Evolutionary conservation across 2,888 invertebrate genomes (phyloP), one percentile per base, ranked within the genome.

Genomic region (Pherbina coryleti): DNA sequence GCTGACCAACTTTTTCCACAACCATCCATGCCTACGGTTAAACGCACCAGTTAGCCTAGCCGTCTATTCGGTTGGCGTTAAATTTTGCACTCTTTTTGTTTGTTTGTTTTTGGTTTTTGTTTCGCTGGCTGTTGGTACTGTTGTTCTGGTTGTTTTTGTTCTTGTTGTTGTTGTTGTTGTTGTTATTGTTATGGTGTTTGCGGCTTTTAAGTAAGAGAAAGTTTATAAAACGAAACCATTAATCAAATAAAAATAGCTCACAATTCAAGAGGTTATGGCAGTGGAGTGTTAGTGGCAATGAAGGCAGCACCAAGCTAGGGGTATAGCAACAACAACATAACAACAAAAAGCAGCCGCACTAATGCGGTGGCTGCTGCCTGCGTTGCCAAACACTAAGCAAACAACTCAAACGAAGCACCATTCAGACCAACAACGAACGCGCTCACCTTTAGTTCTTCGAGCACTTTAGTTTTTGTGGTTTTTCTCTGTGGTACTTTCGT

Each of bases 121-220:
- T 60, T 8, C 25, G 14, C 25, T 25, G 3, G 25, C 55, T 28
- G 57, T 8, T 60, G 57, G 25, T 22, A 4, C 9, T 22, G 57
- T 28, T 60, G 57, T n/a, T n/a, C n/a, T n/a, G n/a, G n/a, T n/a
- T n/a, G n/a, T n/a, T n/a, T n/a, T n/a, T n/a, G n/a, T n/a, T n/a
- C n/a, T n/a, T n/a, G n/a, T n/a, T n/a, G n/a, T n/a, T n/a, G n/a
- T 55, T 31, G 31, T 31, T 31, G 3, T 31, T 31, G 31, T 11
- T 60, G 57, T 60, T 60, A 25, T 28, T 28, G 57, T 22, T 28
- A 11, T 22, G 44, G 44, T 44, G 44, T 60, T 34, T 67, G 67
- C 37, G 67, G 67, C 37, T 34, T 67, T 67, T 67, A 67, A 67
- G 67, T 67, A 37, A 22, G 67, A 22, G 67, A 67, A 67, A 67